Conservation (phyloP, 1,140 invertebrate genomes). For the Drosophila equinoxialis region DNA sequence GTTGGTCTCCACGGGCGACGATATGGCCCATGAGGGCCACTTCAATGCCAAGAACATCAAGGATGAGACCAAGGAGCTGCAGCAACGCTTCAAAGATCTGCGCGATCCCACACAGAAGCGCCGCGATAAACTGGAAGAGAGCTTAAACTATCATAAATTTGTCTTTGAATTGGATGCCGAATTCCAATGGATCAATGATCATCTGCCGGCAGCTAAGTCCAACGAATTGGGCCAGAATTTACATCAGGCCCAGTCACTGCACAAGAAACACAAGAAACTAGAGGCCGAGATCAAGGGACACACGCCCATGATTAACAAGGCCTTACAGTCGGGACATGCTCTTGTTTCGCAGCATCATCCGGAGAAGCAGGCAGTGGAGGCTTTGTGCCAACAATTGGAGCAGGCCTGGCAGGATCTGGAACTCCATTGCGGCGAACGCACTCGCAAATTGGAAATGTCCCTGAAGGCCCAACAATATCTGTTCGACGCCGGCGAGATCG, state of each 20-base stretch:
- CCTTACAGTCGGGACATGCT: constrained; percentile 88
- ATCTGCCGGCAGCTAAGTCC: constrained; percentile 91
- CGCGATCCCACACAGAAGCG: constrained; percentile 87
- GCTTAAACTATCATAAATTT: constrained; percentile 93
- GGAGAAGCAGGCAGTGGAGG: constrained; percentile 88
- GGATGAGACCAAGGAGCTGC: constrained; percentile 90
- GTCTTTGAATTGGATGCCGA: constrained; percentile 96
- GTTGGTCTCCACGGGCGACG: constrained; percentile 90
- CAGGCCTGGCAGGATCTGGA: constrained; percentile 89
- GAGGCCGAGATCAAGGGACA: constrained; percentile 93
- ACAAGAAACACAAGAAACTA: constrained; percentile 97
- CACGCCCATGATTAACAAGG: constrained; percentile 91
- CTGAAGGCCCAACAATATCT: constrained; percentile 95
- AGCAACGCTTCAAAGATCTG: constrained; percentile 86
- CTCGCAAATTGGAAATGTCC: constrained; percentile 91
- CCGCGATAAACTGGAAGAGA: constrained; percentile 93
- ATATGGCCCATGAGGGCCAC: constrained; percentile 96
- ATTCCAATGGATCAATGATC: constrained; percentile 97
- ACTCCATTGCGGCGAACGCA: constrained; percentile 88
- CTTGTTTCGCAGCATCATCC: constrained; percentile 90
- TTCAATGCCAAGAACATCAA: constrained; percentile 95
- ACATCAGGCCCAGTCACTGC: constrained; percentile 94
- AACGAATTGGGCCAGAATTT: constrained; percentile 91
- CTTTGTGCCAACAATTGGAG: constrained; percentile 87
- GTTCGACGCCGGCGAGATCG: constrained; percentile 95